Evolutionary conservation across 2,113 vertebrate species (phyloP).

Genomic region (Panthera leo): DNA sequence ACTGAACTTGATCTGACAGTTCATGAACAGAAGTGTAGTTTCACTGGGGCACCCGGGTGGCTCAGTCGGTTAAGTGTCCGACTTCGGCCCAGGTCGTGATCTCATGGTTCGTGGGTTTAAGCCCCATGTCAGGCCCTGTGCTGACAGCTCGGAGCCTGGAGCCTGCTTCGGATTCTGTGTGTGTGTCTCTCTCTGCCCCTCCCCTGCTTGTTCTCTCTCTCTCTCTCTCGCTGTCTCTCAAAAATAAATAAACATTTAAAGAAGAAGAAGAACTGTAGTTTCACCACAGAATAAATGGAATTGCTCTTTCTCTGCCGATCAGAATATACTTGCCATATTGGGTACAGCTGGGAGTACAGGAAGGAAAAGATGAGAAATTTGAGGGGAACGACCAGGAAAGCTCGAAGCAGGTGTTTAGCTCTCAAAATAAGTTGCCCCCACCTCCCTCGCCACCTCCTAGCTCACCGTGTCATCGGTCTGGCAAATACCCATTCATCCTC

Average conservation of each 20-base stretch:
- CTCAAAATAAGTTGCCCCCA: neutral
- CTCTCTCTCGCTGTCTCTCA: too few species aligned
- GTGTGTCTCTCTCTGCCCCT: too few species aligned
- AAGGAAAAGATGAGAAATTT: neutral
- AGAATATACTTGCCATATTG: neutral
- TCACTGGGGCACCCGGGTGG: neutral
- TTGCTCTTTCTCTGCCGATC: neutral
- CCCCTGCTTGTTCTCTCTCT: too few species aligned
- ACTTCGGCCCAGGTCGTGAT: too few species aligned
- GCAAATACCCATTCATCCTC: neutral
- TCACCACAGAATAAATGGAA: neutral
- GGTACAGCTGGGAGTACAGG: neutral
- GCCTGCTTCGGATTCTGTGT: too few species aligned
- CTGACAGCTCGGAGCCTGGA: too few species aligned
- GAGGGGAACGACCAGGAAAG: neutral
- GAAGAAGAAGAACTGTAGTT: neutral
- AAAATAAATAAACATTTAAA: too few species aligned
- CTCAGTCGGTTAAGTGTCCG: too few species aligned
- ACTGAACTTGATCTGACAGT: neutral
- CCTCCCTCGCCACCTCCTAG: neutral
- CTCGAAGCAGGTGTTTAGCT: neutral
- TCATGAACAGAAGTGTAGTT: neutral
- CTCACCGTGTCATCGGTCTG: fast-evolving
- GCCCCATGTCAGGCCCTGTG: too few species aligned
- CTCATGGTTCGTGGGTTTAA: too few species aligned